Evolutionary conservation across 2,888 invertebrate genomes (phyloP).

Genomic region (Serripes groenlandicus): DNA sequence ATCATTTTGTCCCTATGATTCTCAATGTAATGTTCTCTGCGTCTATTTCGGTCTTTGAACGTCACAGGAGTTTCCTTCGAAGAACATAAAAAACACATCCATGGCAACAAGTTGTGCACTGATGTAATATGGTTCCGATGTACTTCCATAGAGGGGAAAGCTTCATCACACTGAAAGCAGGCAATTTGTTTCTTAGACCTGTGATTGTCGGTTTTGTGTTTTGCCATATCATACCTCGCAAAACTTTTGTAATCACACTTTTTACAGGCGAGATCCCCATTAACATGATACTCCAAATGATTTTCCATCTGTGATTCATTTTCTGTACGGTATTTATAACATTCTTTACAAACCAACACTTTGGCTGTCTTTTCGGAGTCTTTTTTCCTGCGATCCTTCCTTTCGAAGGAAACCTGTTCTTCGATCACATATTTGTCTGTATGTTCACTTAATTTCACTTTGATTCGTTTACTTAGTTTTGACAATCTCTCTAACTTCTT

Average conservation of each 20-base stretch:
- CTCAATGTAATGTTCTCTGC: not conserved
- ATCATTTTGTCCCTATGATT: not conserved
- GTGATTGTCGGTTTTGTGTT: conserved; percentile 16
- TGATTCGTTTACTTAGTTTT: not conserved
- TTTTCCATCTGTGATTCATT: conserved; percentile 13
- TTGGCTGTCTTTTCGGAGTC: not conserved
- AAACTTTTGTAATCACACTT: conserved; percentile 5
- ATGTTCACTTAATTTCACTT: conserved; percentile 15
- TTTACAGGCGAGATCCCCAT: conserved; percentile 23
- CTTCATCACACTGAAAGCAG: conserved; percentile 1
- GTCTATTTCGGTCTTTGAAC: not conserved
- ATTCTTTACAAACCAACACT: conserved; percentile 15
- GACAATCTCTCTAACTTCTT: not conserved
- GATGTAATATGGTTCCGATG: not conserved
- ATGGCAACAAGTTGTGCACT: not conserved
- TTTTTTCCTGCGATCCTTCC: conserved; percentile 16
- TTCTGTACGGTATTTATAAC: conserved; percentile 21
- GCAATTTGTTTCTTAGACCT: not conserved
- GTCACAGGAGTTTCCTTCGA: not conserved
- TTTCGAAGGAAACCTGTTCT: conserved; percentile 6
- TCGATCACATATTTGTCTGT: conserved; percentile 20
- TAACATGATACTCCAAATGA: conserved; percentile 32
- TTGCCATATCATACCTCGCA: not conserved
- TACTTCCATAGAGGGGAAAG: not conserved
- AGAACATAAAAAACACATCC: not conserved